Percentiles rank a stretch among this genome's conserved stretches.
phyloP scores from a whole-genome alignment of 2,797 vertebrate genomes.

The Enteromius viviparus region DNA sequence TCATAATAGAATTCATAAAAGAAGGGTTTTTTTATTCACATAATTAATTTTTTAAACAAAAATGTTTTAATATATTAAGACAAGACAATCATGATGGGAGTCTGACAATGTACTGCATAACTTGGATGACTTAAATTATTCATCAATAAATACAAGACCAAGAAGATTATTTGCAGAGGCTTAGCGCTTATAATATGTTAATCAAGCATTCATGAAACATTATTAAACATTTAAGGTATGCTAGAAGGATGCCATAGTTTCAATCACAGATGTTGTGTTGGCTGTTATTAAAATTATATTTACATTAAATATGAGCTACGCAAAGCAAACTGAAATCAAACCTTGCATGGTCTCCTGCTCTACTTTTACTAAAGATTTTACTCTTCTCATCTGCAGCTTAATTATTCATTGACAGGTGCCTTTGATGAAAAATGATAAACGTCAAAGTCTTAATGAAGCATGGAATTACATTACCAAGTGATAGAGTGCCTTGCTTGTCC shows the following conservation, averaged over 20 bases:
- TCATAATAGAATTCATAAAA: background rate
- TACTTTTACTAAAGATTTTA: constrained; percentile 74
- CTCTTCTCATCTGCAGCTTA: constrained; percentile 79
- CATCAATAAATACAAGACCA: constrained; percentile 1
- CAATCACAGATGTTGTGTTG: background rate
- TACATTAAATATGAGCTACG: constrained; percentile 43
- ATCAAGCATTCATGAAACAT: constrained; percentile 4
- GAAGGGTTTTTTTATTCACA: background rate
- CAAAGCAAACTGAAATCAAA: constrained; percentile 62
- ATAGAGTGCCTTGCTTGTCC: constrained; percentile 81
- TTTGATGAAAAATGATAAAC: constrained; percentile 87
- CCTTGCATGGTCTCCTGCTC: constrained; percentile 70
- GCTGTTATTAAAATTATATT: constrained; percentile 12
- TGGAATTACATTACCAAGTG: constrained; percentile 86
- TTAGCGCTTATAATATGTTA: background rate
- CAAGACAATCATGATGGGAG: background rate
- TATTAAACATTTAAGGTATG: constrained; percentile 9
- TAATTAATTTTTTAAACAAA: background rate
- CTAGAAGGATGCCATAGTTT: constrained; percentile 12
- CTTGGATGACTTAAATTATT: background rate
- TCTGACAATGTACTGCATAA: background rate
- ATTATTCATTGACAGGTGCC: constrained; percentile 83
- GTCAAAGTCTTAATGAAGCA: constrained; percentile 82
- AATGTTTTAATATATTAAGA: background rate
- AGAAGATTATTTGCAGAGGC: background rate